Evolutionary conservation across 2,797 vertebrate species (phyloP).

Genomic region (Martes flavigula): DNA sequence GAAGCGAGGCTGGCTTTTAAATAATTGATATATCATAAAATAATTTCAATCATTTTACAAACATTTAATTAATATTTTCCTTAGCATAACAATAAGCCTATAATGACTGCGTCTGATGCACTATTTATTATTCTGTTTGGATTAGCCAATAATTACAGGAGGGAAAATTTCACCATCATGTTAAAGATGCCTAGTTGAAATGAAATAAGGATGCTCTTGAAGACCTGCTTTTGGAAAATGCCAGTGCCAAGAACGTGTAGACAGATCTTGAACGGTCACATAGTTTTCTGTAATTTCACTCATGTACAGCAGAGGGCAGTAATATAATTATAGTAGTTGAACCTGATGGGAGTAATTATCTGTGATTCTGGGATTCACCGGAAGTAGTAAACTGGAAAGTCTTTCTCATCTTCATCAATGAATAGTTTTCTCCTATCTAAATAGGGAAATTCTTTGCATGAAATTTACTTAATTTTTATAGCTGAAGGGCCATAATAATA

Average conservation of each 20-base stretch:
- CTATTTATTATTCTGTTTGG: slow-evolving; percentile 46
- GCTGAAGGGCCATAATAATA: slow-evolving; percentile 72
- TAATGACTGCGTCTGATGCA: neutral
- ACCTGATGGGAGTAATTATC: slow-evolving; percentile 65
- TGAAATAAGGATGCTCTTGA: slow-evolving; percentile 45
- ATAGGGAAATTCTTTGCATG: slow-evolving; percentile 66
- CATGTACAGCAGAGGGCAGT: slow-evolving; percentile 78
- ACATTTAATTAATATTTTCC: slow-evolving; percentile 43
- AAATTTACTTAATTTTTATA: slow-evolving; percentile 80
- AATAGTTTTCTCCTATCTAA: slow-evolving; percentile 66
- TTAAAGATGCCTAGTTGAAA: slow-evolving; percentile 39
- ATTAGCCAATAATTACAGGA: neutral
- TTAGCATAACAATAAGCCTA: neutral
- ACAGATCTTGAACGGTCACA: slow-evolving; percentile 22
- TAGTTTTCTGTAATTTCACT: slow-evolving; percentile 68
- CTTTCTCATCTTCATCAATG: slow-evolving; percentile 66
- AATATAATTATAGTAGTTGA: slow-evolving; percentile 65
- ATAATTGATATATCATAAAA: neutral
- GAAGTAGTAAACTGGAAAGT: slow-evolving; percentile 67
- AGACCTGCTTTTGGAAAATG: slow-evolving; percentile 41
- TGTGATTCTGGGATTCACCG: slow-evolving; percentile 46
- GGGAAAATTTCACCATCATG: slow-evolving; percentile 35
- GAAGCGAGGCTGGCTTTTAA: slow-evolving; percentile 29
- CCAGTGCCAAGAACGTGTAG: slow-evolving; percentile 10
- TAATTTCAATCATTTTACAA: slow-evolving; percentile 44